These are phyloP conservation scores for Phlogophora meticulosa DNA, from an alignment of 2,888 invertebrate genomes.

Conservation along the genomic window DNA sequence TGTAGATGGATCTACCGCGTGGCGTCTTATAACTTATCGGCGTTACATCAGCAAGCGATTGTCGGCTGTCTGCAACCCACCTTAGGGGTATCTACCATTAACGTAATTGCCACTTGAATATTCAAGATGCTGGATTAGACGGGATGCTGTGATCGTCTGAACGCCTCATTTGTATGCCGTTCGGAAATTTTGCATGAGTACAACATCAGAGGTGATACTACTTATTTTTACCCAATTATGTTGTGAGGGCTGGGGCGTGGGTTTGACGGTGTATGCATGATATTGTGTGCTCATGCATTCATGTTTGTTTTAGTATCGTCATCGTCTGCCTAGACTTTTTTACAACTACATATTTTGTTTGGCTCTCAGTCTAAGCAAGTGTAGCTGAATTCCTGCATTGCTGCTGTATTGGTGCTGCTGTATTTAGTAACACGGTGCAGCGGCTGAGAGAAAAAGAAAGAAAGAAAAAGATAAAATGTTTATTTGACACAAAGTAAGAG, in stretches of 20 bases:
- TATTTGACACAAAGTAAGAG: too few species aligned
- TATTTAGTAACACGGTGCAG: too few species aligned
- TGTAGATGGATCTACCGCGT: not conserved
- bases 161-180: conserved; percentile 70
- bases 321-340: too few species aligned
- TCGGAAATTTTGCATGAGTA: conserved; percentile 65
- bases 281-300: not conserved
- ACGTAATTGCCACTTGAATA: conserved; percentile 77
- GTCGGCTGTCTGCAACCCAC: conserved; percentile 27
- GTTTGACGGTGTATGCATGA: not conserved
- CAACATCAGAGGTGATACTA: conserved; percentile 56
- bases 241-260: not conserved
- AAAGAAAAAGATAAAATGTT: too few species aligned
- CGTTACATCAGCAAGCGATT: not conserved
- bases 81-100: conserved; percentile 70
- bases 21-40: not conserved
- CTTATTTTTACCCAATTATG: conserved; percentile 53
- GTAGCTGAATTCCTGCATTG: too few species aligned
- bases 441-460: too few species aligned
- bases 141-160: conserved; percentile 68
- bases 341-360: too few species aligned
- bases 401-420: too few species aligned
- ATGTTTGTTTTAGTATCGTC: not conserved
- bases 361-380: too few species aligned
- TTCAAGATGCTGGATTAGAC: conserved; percentile 73